Conservation (phyloP, 1,140 invertebrate species). For the Heliothis subflexa region DNA sequence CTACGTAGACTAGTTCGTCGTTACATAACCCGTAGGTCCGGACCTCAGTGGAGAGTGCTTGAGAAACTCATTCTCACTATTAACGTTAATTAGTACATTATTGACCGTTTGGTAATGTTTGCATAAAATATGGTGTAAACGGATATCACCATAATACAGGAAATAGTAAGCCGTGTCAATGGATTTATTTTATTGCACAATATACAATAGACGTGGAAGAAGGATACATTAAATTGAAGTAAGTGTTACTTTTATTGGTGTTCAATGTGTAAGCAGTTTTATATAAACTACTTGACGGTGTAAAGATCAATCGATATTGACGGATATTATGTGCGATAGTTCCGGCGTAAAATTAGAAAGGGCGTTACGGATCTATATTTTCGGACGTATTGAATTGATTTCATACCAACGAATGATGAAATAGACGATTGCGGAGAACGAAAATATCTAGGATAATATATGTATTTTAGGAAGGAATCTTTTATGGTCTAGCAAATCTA, state of each 20-base stretch:
- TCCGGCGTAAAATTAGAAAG: constrained; percentile 21
- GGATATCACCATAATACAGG: constrained; percentile 3
- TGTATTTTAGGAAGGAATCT: neutral
- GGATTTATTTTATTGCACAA: neutral
- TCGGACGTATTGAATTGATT: constrained; percentile 10
- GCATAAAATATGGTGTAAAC: neutral
- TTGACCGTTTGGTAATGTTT: neutral
- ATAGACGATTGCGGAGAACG: neutral
- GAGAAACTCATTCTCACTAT: constrained; percentile 53
- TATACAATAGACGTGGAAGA: neutral
- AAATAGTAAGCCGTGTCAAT: neutral
- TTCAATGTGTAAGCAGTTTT: neutral
- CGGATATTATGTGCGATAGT: neutral
- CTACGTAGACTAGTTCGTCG: constrained; percentile 65
- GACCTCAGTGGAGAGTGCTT: constrained; percentile 57
- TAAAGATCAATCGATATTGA: constrained; percentile 10
- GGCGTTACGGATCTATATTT: constrained; percentile 5
- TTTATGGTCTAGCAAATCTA: too few relatives aligned
- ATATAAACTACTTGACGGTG: neutral
- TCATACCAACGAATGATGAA: neutral
- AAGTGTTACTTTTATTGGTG: constrained; percentile 1
- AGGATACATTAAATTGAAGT: constrained; percentile 5
- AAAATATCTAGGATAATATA: neutral
- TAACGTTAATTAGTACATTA: constrained; percentile 15
- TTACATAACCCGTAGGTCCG: constrained; percentile 56